These are phyloP conservation scores for Scylla paramamosain DNA, from an alignment of 1,140 invertebrate species.

Conservation along the genomic window DNA sequence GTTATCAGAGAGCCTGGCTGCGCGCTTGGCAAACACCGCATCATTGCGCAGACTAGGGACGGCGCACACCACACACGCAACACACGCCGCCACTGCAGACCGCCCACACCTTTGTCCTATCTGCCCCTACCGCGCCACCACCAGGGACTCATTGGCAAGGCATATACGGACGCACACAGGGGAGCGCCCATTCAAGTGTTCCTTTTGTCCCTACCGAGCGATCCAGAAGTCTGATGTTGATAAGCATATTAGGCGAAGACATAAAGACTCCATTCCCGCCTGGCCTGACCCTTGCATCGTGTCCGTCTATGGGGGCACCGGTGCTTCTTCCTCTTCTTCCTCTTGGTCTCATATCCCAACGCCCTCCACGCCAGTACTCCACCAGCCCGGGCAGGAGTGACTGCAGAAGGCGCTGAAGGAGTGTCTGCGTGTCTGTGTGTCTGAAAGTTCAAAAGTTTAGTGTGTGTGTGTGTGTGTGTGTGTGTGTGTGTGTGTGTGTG, in stretches of 20 bases:
- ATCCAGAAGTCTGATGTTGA: slow-evolving; percentile 95
- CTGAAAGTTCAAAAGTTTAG: no score
- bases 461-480: neutral
- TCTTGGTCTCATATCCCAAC: neutral
- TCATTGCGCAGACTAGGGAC: no score
- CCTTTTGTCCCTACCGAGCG: slow-evolving; percentile 95
- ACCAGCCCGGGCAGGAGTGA: neutral
- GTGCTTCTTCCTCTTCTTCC: neutral
- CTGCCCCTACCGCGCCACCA: slow-evolving; percentile 83
- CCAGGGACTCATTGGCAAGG: slow-evolving; percentile 83
- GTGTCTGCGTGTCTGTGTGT: no score
- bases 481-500: neutral
- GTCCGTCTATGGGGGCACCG: no score
- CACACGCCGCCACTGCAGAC: slow-evolving; percentile 14
- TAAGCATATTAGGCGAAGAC: slow-evolving; percentile 60
- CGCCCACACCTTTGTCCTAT: slow-evolving; percentile 83
- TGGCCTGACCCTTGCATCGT: neutral
- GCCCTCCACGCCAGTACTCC: neutral
- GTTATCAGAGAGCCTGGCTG: slow-evolving; percentile 63
- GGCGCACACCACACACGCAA: neutral
- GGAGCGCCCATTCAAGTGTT: slow-evolving; percentile 69
- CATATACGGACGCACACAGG: slow-evolving; percentile 80
- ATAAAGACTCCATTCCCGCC: slow-evolving; percentile 49
- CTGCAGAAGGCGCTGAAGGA: no score
- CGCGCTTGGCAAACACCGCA: slow-evolving; percentile 28